A percentile compares a stretch with the other conserved stretches of the same genome.
phyloP scores from a whole-genome alignment of 1,140 invertebrate species.

The Trachymyrmex septentrionalis region DNA sequence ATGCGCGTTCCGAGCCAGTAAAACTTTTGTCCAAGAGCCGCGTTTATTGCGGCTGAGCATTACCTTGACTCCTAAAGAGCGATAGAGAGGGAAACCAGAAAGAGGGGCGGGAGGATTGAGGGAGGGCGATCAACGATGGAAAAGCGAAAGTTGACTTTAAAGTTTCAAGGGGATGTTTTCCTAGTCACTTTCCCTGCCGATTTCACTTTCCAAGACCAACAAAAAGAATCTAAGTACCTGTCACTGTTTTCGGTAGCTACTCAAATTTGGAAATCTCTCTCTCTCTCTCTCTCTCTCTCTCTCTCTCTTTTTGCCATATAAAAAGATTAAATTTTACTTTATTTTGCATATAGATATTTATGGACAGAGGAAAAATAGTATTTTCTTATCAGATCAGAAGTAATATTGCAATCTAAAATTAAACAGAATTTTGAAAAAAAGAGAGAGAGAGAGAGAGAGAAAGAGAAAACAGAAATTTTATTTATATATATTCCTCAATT shows the following conservation, averaged over 20 bases:
- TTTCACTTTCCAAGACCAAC: slow-evolving; percentile 21
- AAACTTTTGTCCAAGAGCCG: slow-evolving; percentile 79
- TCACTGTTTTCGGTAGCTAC: neutral
- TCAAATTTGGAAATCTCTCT: neutral
- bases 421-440: neutral
- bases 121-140: slow-evolving; percentile 65
- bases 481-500: neutral
- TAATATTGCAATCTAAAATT: neutral
- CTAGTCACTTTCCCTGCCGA: neutral
- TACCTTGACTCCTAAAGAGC: slow-evolving; percentile 80
- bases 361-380: neutral
- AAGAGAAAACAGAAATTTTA: neutral
- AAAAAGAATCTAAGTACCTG: neutral
- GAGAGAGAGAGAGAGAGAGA: neutral
- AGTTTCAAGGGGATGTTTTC: slow-evolving; percentile 81
- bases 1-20: slow-evolving; percentile 75
- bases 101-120: slow-evolving; percentile 41
- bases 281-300: no score
- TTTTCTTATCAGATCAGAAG: neutral
- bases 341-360: slow-evolving; percentile 6
- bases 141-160: slow-evolving; percentile 85
- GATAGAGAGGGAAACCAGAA: slow-evolving; percentile 68
- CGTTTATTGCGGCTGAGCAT: slow-evolving; percentile 82
- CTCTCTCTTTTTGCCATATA: neutral
- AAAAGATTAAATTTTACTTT: neutral